phyloP scores from a whole-genome alignment of 1,140 invertebrate species.

The Orius insidiosus region DNA sequence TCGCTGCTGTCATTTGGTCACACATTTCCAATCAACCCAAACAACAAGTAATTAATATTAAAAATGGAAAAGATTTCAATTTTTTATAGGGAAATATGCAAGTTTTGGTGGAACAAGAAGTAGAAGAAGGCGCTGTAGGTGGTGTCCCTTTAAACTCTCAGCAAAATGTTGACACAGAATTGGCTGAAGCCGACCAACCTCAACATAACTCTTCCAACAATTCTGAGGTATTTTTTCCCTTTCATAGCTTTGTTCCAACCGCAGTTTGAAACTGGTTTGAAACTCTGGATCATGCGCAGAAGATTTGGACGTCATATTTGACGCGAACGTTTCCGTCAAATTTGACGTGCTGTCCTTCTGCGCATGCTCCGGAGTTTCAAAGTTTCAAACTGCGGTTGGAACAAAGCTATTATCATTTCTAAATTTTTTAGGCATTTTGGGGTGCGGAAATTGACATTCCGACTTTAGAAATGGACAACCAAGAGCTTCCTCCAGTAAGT shows the following conservation, averaged over 20 bases:
- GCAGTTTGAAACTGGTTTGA: no score
- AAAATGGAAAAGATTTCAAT: background rate
- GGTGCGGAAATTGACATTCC: constrained; percentile 4
- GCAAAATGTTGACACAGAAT: constrained; percentile 12
- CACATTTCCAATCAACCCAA: background rate
- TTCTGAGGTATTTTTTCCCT: constrained; percentile 8
- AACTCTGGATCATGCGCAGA: no score
- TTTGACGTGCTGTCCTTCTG: no score
- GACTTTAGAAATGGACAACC: constrained; percentile 7
- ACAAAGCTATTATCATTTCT: no score
- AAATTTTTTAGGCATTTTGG: constrained; percentile 5
- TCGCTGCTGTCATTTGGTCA: background rate
- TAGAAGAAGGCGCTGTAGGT: constrained; percentile 14
- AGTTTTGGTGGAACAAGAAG: constrained; percentile 2
- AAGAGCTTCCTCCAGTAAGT: constrained; percentile 12
- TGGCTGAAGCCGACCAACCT: constrained; percentile 14
- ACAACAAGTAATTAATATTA: background rate
- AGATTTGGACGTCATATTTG: no score
- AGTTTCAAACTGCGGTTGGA: no score
- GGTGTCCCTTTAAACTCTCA: constrained; percentile 6
- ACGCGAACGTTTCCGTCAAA: no score
- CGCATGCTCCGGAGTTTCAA: no score
- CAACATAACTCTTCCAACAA: constrained; percentile 10
- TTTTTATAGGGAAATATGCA: background rate
- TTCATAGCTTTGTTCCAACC: no score